A percentile compares a stretch with the other conserved stretches of the same genome.
These are phyloP conservation scores for Orbicella faveolata DNA, from an alignment of 64 coral and sea anemone species.

Conservation along the genomic window DNA sequence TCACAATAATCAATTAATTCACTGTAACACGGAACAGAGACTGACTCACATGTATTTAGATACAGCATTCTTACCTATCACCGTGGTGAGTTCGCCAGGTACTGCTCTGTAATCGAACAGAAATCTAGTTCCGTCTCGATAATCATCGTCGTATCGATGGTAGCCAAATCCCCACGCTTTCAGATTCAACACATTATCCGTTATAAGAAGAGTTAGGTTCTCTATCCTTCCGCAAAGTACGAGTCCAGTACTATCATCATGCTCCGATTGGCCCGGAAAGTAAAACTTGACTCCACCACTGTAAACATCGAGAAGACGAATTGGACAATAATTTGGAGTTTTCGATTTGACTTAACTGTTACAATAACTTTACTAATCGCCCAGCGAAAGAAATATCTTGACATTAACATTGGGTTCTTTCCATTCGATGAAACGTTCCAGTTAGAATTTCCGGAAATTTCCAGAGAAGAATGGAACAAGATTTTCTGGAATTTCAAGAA, in stretches of 20 bases:
- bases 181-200: background rate
- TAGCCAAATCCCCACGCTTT: background rate
- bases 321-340: background rate
- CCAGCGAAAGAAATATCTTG: no score
- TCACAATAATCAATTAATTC: no score
- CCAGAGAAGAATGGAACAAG: no score
- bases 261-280: background rate
- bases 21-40: no score
- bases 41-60: no score
- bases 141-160: background rate
- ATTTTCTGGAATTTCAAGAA: no score
- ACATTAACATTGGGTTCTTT: no score
- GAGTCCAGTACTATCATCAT: background rate
- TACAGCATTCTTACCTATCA: background rate
- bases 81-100: background rate
- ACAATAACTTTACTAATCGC: no score
- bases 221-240: background rate
- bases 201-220: slow-evolving; percentile 12
- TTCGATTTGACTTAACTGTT: background rate
- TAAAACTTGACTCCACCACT: background rate
- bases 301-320: background rate
- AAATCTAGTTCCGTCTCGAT: slow-evolving; percentile 4
- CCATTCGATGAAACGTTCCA: no score
- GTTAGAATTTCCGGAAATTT: no score
- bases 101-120: background rate